Percentiles rank a stretch among this genome's conserved stretches.
Evolutionary conservation across 30 jellyfish, hydroid and myxozoan genomes (phyloP).

Genomic region (Turritopsis dohrnii): DNA sequence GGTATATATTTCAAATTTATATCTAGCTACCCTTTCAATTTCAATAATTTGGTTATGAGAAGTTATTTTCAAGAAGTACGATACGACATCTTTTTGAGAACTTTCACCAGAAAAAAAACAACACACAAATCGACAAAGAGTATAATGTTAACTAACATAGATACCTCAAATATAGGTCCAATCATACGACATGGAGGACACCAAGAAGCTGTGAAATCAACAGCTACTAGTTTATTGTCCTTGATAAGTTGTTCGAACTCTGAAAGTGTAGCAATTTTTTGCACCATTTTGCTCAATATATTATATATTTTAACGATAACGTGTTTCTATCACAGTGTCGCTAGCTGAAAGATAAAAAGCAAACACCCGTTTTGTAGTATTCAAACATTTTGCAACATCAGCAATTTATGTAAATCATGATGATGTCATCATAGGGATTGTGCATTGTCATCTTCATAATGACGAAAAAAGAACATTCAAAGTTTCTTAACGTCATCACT

Average conservation of each 20-base stretch:
- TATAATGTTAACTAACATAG: background rate
- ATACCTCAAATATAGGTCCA: slow-evolving; percentile 4
- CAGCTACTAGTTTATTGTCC: slow-evolving; percentile 2
- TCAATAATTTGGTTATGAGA: too few relatives aligned
- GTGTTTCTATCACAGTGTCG: too few relatives aligned
- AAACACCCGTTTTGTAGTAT: background rate
- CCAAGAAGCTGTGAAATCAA: slow-evolving; percentile 14
- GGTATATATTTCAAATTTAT: too few relatives aligned
- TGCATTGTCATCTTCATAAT: background rate
- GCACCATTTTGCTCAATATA: background rate
- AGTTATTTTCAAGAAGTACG: too few relatives aligned
- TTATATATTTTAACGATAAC: too few relatives aligned
- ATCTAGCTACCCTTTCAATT: too few relatives aligned
- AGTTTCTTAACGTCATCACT: too few relatives aligned
- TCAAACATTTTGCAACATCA: background rate
- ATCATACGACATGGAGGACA: slow-evolving; percentile 15
- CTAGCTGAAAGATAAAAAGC: too few relatives aligned
- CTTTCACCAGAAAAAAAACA: too few relatives aligned
- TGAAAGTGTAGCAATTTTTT: background rate
- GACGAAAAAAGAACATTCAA: too few relatives aligned
- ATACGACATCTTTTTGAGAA: too few relatives aligned
- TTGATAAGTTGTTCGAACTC: background rate
- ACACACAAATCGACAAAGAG: background rate
- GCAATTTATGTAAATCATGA: background rate
- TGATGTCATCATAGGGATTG: background rate